Evolutionary conservation across 2,888 invertebrate genomes (phyloP).

Genomic region (Electrophaes corylata): DNA sequence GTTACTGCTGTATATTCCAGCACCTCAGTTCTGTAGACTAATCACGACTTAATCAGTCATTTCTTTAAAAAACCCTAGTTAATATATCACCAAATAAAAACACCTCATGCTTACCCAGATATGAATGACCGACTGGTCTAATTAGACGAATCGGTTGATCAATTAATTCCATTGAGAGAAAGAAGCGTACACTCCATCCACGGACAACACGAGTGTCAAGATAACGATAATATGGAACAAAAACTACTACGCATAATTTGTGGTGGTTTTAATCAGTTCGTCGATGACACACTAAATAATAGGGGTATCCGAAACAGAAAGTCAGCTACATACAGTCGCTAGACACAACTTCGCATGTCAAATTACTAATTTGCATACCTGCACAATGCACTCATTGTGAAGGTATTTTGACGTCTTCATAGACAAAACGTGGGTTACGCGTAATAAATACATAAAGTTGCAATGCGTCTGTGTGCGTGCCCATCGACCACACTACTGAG

Average conservation of each 20-base stretch:
- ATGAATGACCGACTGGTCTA: constrained; percentile 28
- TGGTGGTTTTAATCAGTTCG: constrained; percentile 65
- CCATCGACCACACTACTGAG: constrained; percentile 12
- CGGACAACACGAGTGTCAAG: constrained; percentile 36
- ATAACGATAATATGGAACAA: constrained; percentile 53
- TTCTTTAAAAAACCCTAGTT: too few species aligned
- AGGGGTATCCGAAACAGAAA: constrained; percentile 19
- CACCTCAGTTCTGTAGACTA: neutral
- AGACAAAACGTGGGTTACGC: neutral
- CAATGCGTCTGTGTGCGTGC: constrained; percentile 9
- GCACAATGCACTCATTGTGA: neutral
- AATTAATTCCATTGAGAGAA: constrained; percentile 38
- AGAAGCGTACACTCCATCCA: constrained; percentile 24
- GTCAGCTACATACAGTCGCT: neutral
- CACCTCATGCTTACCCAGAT: constrained; percentile 13
- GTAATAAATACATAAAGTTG: neutral
- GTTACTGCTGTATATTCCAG: neutral
- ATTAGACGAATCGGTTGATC: constrained; percentile 17
- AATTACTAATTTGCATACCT: neutral
- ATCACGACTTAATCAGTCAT: neutral
- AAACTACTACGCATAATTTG: constrained; percentile 56
- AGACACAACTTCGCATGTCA: neutral
- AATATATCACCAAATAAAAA: constrained; percentile 1
- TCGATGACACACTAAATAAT: constrained; percentile 18
- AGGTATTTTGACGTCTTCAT: neutral